Base-by-base conservation (phyloP, 2,113 vertebrate species). In the Myodes glareolus region DNA sequence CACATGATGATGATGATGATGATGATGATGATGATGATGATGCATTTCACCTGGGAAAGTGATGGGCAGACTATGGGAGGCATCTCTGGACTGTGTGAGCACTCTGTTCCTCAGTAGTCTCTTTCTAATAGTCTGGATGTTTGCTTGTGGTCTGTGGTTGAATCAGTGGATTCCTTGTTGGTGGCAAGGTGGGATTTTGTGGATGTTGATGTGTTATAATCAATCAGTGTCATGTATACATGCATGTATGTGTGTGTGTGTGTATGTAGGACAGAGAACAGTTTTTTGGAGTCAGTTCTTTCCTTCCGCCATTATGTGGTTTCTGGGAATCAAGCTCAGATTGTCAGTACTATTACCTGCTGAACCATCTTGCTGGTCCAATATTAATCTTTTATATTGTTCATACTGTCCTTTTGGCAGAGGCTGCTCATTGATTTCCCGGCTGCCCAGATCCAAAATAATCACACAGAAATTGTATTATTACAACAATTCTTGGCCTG, bases 121-220 rank as follows among this genome's bases (percentile, higher is more conserved):
- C 87, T 55, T 52, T 80, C 39, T 82, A 29, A 42, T 68, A 75
- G 31, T 42, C 55, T 94, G 33, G 52, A 42, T 3, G 9, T 89
- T 86, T 75, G 45, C 75, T 77, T 81, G 77, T 87, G 91, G 52
- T 63, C 67, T 6, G 87, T 75, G 25, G 75, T 12, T 47, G 42
- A 82, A 52, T 94, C 86, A 90, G 0, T 84, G 21, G 52, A 9
- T 86, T 67, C 65, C 6, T 21, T 13, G 1, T 16, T 88, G 63
- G 75, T 72, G 92, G 33, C 50, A 52, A 73, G 88, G n/a, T 94
- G 25, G 25, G 1, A 12, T 82, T 96, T 91, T 92, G 88, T 91
- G 72, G 88, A 3, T 92, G 31, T 91, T 61, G 19, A 0, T 33
- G 9, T 91, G 13, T 88, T 81, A 17, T 72, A 65, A 19, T 78